Percentiles rank a stretch among this genome's conserved stretches.
Evolutionary conservation across 1,140 invertebrate species (phyloP).

Genomic region (Hyles euphorbiae): DNA sequence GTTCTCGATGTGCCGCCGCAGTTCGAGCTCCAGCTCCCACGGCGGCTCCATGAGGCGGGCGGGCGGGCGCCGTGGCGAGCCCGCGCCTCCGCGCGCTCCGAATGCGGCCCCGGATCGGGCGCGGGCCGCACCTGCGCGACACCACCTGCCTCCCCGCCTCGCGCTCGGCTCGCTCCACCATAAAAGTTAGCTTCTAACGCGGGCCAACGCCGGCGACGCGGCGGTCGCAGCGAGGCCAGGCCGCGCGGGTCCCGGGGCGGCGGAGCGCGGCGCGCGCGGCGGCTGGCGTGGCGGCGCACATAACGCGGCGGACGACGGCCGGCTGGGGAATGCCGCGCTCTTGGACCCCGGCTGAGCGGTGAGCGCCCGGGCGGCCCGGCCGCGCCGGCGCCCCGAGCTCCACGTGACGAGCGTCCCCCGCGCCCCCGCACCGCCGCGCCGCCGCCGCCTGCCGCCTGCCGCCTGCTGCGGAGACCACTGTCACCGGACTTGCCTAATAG

Average conservation of each 20-base stretch:
- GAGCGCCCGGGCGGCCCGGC: slow-evolving; percentile 56
- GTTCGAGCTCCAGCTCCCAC: slow-evolving; percentile 78
- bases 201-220: slow-evolving; percentile 33
- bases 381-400: slow-evolving; percentile 67
- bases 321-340: slow-evolving; percentile 57
- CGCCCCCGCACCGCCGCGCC: slow-evolving; percentile 22
- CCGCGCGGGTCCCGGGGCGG: slow-evolving; percentile 32
- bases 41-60: slow-evolving; percentile 70
- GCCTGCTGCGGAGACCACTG: slow-evolving; percentile 20
- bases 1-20: slow-evolving; percentile 89
- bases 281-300: slow-evolving; percentile 43
- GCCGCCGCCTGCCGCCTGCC: slow-evolving; percentile 10
- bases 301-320: slow-evolving; percentile 49
- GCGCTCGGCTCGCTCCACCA: slow-evolving; percentile 44
- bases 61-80: slow-evolving; percentile 47
- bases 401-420: slow-evolving; percentile 48
- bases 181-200: slow-evolving; percentile 41
- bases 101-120: slow-evolving; percentile 54
- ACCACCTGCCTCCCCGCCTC: slow-evolving; percentile 51
- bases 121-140: slow-evolving; percentile 58
- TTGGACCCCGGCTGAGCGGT: slow-evolving; percentile 40
- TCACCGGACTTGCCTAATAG: slow-evolving; percentile 45
- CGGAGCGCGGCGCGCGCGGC: slow-evolving; percentile 41
- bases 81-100: slow-evolving; percentile 51
- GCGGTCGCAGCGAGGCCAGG: slow-evolving; percentile 36